Conservation (phyloP, 2,888 invertebrate genomes). For the Lithophane socia region DNA sequence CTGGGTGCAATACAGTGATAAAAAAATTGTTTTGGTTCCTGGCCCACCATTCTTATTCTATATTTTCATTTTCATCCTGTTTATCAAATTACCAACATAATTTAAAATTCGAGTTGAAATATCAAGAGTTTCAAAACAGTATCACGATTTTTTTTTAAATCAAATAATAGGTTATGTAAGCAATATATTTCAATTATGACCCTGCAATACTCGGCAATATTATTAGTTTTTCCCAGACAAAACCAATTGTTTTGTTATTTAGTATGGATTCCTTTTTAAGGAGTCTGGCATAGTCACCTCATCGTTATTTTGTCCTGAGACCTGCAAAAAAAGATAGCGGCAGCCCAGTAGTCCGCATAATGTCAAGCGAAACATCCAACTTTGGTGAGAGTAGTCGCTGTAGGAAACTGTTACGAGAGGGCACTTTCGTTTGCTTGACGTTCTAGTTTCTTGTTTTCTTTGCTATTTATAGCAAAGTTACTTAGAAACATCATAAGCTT, state of each 20-base stretch:
- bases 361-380: too few relatives aligned
- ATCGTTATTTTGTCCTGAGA: not conserved
- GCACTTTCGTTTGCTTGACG: too few relatives aligned
- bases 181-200: conserved; percentile 19
- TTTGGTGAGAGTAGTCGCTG: too few relatives aligned
- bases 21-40: not conserved
- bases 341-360: too few relatives aligned
- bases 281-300: not conserved
- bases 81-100: not conserved
- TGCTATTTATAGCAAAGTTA: too few relatives aligned
- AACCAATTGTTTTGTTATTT: not conserved
- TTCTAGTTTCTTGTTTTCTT: too few relatives aligned
- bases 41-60: not conserved
- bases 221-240: not conserved
- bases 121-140: not conserved
- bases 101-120: not conserved
- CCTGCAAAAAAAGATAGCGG: too few relatives aligned
- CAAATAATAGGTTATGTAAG: not conserved
- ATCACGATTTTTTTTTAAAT: not conserved
- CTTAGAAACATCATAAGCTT: too few relatives aligned
- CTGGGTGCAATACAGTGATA: not conserved
- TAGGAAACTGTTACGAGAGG: too few relatives aligned
- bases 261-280: not conserved
- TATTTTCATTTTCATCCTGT: not conserved
- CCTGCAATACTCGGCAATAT: not conserved